A percentile compares a stretch with the other conserved stretches of the same genome.
Conservation (phyloP, 2,888 invertebrate genomes). For the Icerya purchasi region DNA sequence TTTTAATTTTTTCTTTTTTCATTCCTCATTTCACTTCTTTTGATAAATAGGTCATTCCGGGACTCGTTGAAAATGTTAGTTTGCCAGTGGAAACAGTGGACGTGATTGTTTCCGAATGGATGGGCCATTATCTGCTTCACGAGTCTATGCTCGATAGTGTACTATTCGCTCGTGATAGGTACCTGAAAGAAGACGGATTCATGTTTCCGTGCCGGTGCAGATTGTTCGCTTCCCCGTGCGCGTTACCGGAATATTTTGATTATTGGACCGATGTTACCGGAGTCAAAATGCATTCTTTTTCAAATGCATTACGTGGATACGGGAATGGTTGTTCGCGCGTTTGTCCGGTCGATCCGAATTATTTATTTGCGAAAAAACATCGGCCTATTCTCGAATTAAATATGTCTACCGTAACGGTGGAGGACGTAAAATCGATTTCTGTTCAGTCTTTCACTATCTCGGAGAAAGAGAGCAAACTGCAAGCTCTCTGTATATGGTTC, state of each 20-base stretch:
- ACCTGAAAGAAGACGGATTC: slow-evolving; percentile 45
- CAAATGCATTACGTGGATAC: slow-evolving; percentile 35
- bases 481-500: slow-evolving; percentile 54
- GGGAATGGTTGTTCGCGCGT: slow-evolving; percentile 47
- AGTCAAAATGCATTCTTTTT: slow-evolving; percentile 45
- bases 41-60: no score
- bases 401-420: slow-evolving; percentile 35
- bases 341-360: slow-evolving; percentile 30
- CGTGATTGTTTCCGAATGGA: slow-evolving; percentile 89
- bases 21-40: no score
- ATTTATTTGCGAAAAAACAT: slow-evolving; percentile 33
- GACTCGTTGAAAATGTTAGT: slow-evolving; percentile 50
- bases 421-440: slow-evolving; percentile 37
- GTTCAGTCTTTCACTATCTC: slow-evolving; percentile 38
- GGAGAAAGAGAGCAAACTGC: slow-evolving; percentile 32
- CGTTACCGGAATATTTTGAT: slow-evolving; percentile 39
- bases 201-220: slow-evolving; percentile 56
- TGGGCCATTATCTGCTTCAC: slow-evolving; percentile 88
- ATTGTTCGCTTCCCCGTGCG: slow-evolving; percentile 38
- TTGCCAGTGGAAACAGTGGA: slow-evolving; percentile 59
- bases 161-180: slow-evolving; percentile 55
- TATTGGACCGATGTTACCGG: slow-evolving; percentile 54
- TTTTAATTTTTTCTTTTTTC: no score
- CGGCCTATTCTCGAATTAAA: slow-evolving; percentile 41
- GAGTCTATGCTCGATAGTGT: slow-evolving; percentile 91